phyloP scores from a whole-genome alignment of 2,113 vertebrate genomes.

The Eonycteris spelaea region DNA sequence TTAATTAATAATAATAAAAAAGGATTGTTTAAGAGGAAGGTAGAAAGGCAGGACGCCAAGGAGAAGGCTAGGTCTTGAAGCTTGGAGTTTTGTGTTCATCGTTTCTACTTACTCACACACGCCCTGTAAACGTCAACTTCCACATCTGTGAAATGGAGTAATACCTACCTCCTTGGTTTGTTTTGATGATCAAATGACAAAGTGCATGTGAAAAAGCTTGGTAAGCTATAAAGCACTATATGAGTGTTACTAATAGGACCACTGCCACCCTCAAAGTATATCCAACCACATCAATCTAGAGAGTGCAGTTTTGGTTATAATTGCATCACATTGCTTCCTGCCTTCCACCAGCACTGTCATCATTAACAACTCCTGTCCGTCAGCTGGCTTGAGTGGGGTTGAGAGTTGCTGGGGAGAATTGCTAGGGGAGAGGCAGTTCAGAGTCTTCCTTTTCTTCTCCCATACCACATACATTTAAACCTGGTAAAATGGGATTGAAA shows the following conservation, averaged over 20 bases:
- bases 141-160: slow-evolving; percentile 67
- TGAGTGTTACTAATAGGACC: slow-evolving; percentile 34
- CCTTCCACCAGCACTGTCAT: neutral
- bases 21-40: neutral
- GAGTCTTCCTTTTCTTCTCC: neutral
- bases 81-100: neutral
- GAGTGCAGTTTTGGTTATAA: neutral
- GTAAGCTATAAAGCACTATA: slow-evolving; percentile 57
- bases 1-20: no score
- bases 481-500: neutral
- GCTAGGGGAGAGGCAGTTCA: neutral
- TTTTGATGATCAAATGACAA: slow-evolving; percentile 70
- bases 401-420: neutral
- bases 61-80: neutral
- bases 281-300: slow-evolving; percentile 50
- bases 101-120: slow-evolving; percentile 18
- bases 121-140: neutral
- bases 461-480: neutral
- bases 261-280: neutral
- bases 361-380: neutral
- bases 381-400: neutral
- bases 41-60: neutral
- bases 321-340: neutral
- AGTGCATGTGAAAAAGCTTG: slow-evolving; percentile 45
- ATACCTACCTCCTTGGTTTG: slow-evolving; percentile 59